Evolutionary conservation across 2,888 invertebrate genomes (phyloP).

Genomic region (Asteroscopus sphinx): DNA sequence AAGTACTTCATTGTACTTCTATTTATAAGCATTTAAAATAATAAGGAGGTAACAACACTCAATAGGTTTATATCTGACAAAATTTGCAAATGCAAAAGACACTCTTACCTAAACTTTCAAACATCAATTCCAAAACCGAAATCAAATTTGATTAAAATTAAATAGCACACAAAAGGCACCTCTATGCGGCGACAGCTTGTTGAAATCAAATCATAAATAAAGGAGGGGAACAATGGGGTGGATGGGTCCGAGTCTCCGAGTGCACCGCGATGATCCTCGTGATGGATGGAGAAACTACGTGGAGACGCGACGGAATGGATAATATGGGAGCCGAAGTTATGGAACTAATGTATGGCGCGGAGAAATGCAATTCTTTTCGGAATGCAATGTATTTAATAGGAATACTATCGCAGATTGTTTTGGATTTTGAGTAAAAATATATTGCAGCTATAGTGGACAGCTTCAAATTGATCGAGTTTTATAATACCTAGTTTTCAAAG

Average conservation of each 20-base stretch:
- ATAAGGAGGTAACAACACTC: no score
- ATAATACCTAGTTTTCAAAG: no score
- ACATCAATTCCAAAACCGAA: conserved; percentile 52
- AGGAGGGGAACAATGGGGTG: conserved; percentile 61
- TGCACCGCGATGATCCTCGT: conserved; percentile 57
- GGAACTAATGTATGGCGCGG: conserved; percentile 34
- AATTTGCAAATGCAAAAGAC: conserved; percentile 8
- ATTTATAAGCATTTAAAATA: neutral
- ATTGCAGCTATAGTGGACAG: no score
- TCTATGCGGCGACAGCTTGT: conserved; percentile 73
- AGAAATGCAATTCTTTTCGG: conserved; percentile 48
- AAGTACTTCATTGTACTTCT: no score
- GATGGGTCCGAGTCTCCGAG: conserved; percentile 44
- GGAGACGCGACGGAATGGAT: conserved; percentile 51
- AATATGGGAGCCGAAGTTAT: conserved; percentile 57
- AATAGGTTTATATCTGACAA: neutral
- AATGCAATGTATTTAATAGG: conserved; percentile 31
- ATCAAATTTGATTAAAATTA: conserved; percentile 60
- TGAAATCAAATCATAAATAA: conserved; percentile 80
- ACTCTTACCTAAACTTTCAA: conserved; percentile 31
- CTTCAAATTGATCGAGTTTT: no score
- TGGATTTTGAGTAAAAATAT: neutral
- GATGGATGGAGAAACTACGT: conserved; percentile 64
- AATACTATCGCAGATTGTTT: conserved; percentile 9
- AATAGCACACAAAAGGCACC: conserved; percentile 55